Evolutionary conservation across 2,797 vertebrate genomes (phyloP).

Genomic region (Leptodactylus fallax): DNA sequence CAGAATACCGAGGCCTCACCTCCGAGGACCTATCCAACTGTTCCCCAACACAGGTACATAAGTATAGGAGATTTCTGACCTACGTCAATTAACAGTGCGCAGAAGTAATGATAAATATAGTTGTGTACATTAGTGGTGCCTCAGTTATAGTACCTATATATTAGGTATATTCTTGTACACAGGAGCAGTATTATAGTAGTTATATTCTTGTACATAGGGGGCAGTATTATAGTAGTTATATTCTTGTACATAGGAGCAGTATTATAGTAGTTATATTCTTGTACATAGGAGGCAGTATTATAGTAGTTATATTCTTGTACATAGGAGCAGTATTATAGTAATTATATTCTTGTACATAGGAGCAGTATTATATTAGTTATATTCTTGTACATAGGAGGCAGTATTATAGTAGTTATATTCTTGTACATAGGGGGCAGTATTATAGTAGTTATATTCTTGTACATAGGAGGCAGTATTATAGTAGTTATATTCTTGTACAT

Average conservation of each 20-base stretch:
- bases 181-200: neutral
- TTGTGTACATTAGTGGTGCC: too few species aligned
- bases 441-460: constrained; percentile 12
- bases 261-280: neutral
- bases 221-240: constrained; percentile 4
- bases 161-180: neutral
- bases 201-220: neutral
- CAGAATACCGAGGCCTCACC: too few species aligned
- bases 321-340: constrained; percentile 8
- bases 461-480: neutral
- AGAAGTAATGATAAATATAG: too few species aligned
- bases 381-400: constrained; percentile 10
- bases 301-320: constrained; percentile 1
- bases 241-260: neutral
- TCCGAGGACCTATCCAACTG: too few species aligned
- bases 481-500: constrained; percentile 14
- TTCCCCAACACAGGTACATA: too few species aligned
- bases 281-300: neutral
- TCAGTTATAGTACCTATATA: too few species aligned
- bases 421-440: neutral
- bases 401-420: too few species aligned
- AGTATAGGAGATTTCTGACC: too few species aligned
- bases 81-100: too few species aligned
- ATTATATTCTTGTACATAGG: neutral
- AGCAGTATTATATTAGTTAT: constrained; percentile 3